Conservation (phyloP, 2,113 vertebrate genomes). For the Struthio camelus region DNA sequence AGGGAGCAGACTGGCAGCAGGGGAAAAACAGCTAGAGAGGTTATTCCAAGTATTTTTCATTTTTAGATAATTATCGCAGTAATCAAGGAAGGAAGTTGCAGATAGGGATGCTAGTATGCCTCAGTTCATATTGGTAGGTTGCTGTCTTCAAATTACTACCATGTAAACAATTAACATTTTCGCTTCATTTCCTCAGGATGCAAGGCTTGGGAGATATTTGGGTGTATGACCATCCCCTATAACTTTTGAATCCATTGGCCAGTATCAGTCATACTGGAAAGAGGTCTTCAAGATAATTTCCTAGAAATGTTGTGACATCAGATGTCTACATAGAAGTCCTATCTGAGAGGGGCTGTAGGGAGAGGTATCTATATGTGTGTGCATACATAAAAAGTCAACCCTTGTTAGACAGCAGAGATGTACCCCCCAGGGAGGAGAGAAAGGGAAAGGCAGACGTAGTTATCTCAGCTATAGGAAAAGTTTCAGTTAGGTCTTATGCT, state of each 20-base stretch:
- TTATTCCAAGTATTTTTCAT: neutral
- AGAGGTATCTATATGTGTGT: fast-evolving
- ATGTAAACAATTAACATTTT: neutral
- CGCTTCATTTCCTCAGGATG: neutral
- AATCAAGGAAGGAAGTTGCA: neutral
- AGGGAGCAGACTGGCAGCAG: neutral
- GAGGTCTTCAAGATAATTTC: neutral
- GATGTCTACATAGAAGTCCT: neutral
- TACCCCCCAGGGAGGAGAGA: neutral
- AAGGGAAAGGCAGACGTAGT: neutral
- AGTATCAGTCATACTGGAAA: neutral
- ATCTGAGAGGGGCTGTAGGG: neutral
- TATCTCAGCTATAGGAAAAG: neutral
- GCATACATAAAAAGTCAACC: neutral
- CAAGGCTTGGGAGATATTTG: neutral
- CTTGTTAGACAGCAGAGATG: neutral
- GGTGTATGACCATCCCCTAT: neutral
- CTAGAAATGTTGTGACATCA: neutral
- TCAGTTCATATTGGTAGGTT: neutral
- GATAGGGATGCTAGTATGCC: neutral
- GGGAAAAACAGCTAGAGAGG: neutral
- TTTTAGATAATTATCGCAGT: neutral
- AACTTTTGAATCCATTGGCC: neutral
- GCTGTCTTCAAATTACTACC: neutral
- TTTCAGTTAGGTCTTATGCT: neutral